A percentile compares a stretch with the other conserved stretches of the same genome.
Evolutionary conservation across 2,113 vertebrate genomes (phyloP).

Genomic region (Sapayoa aenigma): DNA sequence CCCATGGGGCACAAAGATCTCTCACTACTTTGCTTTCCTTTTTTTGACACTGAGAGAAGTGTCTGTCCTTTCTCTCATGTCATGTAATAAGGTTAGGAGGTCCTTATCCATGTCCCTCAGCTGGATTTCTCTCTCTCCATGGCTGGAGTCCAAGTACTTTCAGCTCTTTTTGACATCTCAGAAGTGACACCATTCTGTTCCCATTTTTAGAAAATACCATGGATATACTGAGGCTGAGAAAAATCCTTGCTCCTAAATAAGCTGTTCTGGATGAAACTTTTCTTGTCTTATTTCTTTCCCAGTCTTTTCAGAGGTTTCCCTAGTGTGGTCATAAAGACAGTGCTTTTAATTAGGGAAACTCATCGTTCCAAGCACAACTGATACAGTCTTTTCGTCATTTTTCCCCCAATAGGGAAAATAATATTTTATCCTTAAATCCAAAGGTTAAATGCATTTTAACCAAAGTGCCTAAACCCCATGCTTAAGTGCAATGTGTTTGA

Average conservation of each 20-base stretch:
- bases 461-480: not conserved
- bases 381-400: constrained; percentile 13
- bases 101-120: not conserved
- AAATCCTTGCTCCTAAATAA: not conserved
- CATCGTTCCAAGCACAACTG: not conserved
- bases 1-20: not conserved
- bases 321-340: not conserved
- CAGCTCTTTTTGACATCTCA: not conserved
- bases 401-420: constrained; percentile 13
- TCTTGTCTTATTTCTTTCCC: not conserved
- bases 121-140: not conserved
- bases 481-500: not conserved
- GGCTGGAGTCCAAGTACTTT: constrained; percentile 27
- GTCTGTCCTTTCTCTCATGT: not conserved
- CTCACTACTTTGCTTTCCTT: not conserved
- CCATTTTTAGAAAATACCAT: constrained; percentile 25
- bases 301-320: constrained; percentile 5
- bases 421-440: constrained; percentile 46
- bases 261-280: not conserved
- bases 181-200: constrained; percentile 19
- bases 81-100: not conserved
- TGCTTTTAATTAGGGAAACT: constrained; percentile 17
- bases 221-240: not conserved
- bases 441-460: constrained; percentile 21
- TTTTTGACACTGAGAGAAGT: not conserved